Evolutionary conservation across 2,797 vertebrate genomes (phyloP).

Genomic region (Clarias laeviceps): DNA sequence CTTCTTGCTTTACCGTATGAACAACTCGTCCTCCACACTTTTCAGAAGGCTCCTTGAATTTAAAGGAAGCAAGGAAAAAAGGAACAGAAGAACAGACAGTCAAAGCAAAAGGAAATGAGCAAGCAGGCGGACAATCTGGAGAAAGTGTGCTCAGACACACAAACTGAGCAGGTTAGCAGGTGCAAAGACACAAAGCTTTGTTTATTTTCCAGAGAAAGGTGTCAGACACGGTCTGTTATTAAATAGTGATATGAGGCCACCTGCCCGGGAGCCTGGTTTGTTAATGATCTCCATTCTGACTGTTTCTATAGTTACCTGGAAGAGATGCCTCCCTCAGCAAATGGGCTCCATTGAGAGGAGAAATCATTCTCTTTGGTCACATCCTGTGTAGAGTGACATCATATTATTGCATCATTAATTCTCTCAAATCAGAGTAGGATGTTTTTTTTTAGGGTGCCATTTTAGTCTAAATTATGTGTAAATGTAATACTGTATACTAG

Average conservation of each 20-base stretch:
- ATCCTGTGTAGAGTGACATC: constrained; percentile 73
- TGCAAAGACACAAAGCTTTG: not conserved
- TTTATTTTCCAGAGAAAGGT: constrained; percentile 2
- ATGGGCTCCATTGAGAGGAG: constrained; percentile 89
- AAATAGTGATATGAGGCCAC: constrained; percentile 20
- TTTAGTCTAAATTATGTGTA: not conserved
- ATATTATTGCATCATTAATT: not conserved
- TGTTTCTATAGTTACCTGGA: constrained; percentile 78
- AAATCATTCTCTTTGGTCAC: constrained; percentile 86
- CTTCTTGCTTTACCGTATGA: constrained; percentile 80
- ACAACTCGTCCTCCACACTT: constrained; percentile 85
- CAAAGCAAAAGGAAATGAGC: constrained; percentile 5
- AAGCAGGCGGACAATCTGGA: not conserved
- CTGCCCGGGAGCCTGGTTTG: constrained; percentile 5
- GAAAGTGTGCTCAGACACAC: constrained; percentile 50
- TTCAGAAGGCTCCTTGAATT: constrained; percentile 79
- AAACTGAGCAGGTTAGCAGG: constrained; percentile 45
- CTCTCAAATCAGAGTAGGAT: not conserved
- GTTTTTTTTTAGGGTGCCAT: not conserved
- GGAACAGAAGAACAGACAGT: constrained; percentile 30
- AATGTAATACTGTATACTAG: not conserved
- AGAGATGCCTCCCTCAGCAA: constrained; percentile 85
- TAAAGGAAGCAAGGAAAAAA: constrained; percentile 49
- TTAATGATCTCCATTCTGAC: constrained; percentile 57
- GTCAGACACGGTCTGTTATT: constrained; percentile 9